Evolutionary conservation across 2,888 invertebrate genomes (phyloP).

Genomic region (Clusia tigrina): DNA sequence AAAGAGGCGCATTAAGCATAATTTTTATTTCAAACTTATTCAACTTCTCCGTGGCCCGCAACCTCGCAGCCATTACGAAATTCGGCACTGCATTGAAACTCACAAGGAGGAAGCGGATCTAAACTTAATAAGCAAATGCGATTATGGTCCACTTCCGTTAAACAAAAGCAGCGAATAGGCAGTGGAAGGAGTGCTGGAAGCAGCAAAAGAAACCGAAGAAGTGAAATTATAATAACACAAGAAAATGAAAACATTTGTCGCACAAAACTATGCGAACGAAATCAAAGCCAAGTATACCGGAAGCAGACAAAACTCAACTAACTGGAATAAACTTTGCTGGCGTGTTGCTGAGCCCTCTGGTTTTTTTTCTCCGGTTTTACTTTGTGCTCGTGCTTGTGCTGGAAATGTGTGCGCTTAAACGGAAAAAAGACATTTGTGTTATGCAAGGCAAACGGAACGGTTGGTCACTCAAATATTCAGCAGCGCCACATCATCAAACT

Average conservation of each 20-base stretch:
- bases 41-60: no score
- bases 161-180: constrained; percentile 15
- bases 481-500: no score
- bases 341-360: no score
- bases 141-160: constrained; percentile 52
- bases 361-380: not conserved
- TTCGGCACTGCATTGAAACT: no score
- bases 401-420: not conserved
- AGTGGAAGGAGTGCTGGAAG: no score
- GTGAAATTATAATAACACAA: no score
- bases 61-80: no score
- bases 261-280: constrained; percentile 28
- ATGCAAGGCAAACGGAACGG: not conserved
- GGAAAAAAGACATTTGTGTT: not conserved
- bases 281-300: constrained; percentile 52
- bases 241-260: not conserved
- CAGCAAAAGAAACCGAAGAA: no score
- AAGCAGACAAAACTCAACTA: constrained; percentile 48
- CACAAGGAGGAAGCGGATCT: not conserved
- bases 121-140: constrained; percentile 7
- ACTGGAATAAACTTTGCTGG: constrained; percentile 50
- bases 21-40: no score
- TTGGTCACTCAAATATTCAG: no score
- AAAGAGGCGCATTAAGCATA: no score
- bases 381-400: not conserved